A percentile compares a stretch with the other conserved stretches of the same genome.
Evolutionary conservation across 2,797 vertebrate species (phyloP).

Genomic region (Acropternis orthonyx): DNA sequence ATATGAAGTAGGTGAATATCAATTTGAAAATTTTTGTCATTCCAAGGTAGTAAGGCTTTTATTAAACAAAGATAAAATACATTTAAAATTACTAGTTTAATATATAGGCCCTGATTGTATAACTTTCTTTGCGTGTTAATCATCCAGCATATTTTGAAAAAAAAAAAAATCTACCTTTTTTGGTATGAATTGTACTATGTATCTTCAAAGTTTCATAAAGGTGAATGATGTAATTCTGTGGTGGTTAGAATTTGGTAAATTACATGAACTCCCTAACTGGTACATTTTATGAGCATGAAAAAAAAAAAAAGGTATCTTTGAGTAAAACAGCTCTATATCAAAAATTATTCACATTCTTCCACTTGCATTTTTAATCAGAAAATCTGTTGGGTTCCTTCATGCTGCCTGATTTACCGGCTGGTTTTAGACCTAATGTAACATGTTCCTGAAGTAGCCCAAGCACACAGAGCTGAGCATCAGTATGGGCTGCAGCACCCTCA

Average conservation of each 20-base stretch:
- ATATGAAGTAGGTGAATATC: neutral
- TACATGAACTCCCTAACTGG: neutral
- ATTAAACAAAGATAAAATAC: neutral
- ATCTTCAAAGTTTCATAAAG: neutral
- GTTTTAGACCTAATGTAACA: neutral
- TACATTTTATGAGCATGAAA: neutral
- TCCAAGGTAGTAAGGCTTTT: neutral
- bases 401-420: neutral
- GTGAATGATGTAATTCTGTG: neutral
- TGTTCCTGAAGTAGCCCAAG: neutral
- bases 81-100: neutral
- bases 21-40: neutral
- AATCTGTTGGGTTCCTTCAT: neutral
- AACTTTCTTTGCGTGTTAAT: neutral
- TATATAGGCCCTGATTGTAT: neutral
- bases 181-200: neutral
- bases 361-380: neutral
- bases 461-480: fast-evolving
- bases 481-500: neutral
- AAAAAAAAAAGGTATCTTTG: neutral
- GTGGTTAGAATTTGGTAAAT: neutral
- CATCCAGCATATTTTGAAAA: neutral
- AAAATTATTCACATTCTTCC: neutral
- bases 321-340: neutral
- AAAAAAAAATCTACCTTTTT: neutral